Conservation (phyloP, 2,888 invertebrate genomes). For the Drosophila austrosaltans region DNA sequence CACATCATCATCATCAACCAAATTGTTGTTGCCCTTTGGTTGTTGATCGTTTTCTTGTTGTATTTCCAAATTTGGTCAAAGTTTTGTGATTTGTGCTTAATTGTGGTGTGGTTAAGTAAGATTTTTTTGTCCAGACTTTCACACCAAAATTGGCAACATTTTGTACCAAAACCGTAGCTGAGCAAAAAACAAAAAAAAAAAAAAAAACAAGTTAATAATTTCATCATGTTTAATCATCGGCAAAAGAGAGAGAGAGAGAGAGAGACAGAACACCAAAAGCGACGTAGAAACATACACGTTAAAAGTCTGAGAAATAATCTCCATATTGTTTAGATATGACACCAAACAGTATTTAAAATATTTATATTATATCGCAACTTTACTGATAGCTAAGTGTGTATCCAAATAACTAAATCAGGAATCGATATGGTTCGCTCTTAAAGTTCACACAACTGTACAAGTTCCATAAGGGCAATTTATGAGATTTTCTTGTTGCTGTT, state of each 20-base stretch:
- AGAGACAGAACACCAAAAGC: background rate
- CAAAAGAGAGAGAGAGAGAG: constrained; percentile 19
- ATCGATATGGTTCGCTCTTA: background rate
- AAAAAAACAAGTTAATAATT: constrained; percentile 75
- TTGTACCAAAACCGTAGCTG: constrained; percentile 45
- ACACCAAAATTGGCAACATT: constrained; percentile 65
- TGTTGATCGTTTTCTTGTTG: constrained; percentile 46
- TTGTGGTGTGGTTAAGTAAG: constrained; percentile 54
- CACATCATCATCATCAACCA: constrained; percentile 38
- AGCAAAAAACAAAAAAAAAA: background rate
- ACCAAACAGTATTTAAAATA: too few relatives aligned
- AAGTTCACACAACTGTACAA: background rate
- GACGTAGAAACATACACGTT: background rate
- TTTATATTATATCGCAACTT: too few relatives aligned
- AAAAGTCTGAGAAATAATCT: too few relatives aligned
- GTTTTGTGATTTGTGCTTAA: constrained; percentile 56
- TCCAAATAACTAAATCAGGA: background rate
- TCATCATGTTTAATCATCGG: constrained; percentile 71
- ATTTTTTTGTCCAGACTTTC: constrained; percentile 21
- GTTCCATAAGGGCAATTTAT: background rate
- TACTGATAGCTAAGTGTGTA: background rate
- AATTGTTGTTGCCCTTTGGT: constrained; percentile 37
- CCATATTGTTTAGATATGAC: too few relatives aligned
- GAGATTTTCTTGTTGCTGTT: background rate
- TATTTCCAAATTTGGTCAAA: constrained; percentile 55